These are phyloP conservation scores for Pseudochirops cupreus DNA, from an alignment of 2,797 vertebrate species.

Conservation along the genomic window DNA sequence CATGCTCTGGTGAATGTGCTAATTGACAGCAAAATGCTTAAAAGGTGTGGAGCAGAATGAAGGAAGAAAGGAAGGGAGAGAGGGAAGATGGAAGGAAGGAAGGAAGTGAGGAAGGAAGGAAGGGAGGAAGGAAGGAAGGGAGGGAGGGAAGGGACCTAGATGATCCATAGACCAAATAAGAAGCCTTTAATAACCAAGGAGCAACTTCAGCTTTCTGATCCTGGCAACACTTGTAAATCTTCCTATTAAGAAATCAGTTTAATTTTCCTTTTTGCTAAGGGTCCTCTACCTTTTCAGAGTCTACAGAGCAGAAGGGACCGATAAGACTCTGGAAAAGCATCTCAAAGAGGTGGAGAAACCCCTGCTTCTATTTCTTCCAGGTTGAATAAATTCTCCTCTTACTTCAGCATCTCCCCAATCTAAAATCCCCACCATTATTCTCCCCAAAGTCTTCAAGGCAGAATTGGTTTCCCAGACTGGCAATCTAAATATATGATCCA, in stretches of 20 bases:
- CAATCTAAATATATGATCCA: too few relatives aligned
- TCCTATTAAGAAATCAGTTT: slow-evolving; percentile 53
- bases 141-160: slow-evolving; percentile 24
- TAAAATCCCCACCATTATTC: background rate
- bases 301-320: slow-evolving; percentile 40
- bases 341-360: slow-evolving; percentile 35
- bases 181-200: slow-evolving; percentile 59
- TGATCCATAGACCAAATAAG: slow-evolving; percentile 66
- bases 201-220: slow-evolving; percentile 56
- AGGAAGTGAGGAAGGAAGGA: too few relatives aligned
- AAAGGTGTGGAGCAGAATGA: slow-evolving; percentile 26
- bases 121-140: too few relatives aligned
- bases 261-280: too few relatives aligned
- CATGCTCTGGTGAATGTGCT: slow-evolving; percentile 41
- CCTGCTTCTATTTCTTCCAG: too few relatives aligned
- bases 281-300: slow-evolving; percentile 17
- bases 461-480: too few relatives aligned
- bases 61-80: background rate
- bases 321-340: slow-evolving; percentile 31
- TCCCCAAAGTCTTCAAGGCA: too few relatives aligned
- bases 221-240: slow-evolving; percentile 63
- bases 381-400: too few relatives aligned
- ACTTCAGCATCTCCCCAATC: slow-evolving; percentile 19
- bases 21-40: slow-evolving; percentile 58
- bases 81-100: too few relatives aligned